These are phyloP conservation scores for Latheticus oryzae DNA, from an alignment of 2,888 invertebrate species.

Conservation along the genomic window DNA sequence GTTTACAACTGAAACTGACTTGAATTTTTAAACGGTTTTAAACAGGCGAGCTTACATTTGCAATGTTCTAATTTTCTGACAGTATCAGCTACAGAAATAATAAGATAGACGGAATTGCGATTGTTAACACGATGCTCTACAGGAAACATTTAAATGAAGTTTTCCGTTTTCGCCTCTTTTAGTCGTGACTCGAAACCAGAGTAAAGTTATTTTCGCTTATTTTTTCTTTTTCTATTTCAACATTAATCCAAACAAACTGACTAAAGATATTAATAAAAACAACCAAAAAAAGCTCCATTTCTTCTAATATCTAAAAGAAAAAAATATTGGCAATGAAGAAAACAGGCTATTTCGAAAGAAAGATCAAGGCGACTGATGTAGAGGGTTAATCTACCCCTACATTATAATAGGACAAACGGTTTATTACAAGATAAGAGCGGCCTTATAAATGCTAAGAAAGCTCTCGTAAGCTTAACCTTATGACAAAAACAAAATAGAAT, in stretches of 20 bases:
- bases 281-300: conserved; percentile 20
- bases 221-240: conserved; percentile 13
- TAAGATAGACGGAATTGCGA: conserved; percentile 15
- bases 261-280: conserved; percentile 17
- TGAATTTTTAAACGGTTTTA: conserved; percentile 19
- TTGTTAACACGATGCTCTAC: conserved; percentile 25
- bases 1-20: conserved; percentile 18
- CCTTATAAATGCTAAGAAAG: conserved; percentile 29
- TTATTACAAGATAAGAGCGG: conserved; percentile 33
- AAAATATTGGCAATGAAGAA: conserved; percentile 27
- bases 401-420: conserved; percentile 34
- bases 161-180: conserved; percentile 21
- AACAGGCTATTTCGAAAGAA: conserved; percentile 35
- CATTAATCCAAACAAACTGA: conserved; percentile 3
- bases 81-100: conserved; percentile 20
- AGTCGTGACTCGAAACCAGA: conserved; percentile 18
- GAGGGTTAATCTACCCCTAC: conserved; percentile 33
- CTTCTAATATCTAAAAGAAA: conserved; percentile 8
- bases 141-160: conserved; percentile 27
- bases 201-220: conserved; percentile 9
- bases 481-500: conserved; percentile 22
- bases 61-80: conserved; percentile 14
- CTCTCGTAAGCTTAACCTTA: conserved; percentile 31
- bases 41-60: background rate
- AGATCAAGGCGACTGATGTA: conserved; percentile 37